Evolutionary conservation across 2,888 invertebrate species (phyloP), one percentile per base, ranked within the genome.

Genomic region (Chrysodeixis includens): DNA sequence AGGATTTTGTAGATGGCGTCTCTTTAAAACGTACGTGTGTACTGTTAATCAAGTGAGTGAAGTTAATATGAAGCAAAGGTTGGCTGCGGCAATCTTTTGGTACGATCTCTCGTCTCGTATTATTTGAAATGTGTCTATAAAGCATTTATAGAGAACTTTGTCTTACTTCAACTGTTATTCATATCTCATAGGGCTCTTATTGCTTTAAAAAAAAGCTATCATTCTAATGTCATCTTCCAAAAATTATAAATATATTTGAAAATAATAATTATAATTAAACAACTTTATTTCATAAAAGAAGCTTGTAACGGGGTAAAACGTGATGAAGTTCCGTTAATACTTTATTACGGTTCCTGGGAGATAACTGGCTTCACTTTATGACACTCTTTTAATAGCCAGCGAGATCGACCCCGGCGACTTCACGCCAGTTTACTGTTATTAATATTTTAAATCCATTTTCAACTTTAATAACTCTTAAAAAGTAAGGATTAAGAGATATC

Each of bases 311-410:
- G 66, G 75, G 74, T 76, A 69, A 76, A 78, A 79, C 57, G 75
- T 74, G 76, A 78, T 77, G 77, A 76, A 79, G 81, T 74, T 78
- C 71, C 80, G 78, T 88, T 89, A 88, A 90, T 90, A 88, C 89
- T 90, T 90, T 91, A 92, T 90, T 87, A 89, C 86, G 82, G 84
- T 83, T 84, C 81, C 83, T 87, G 84, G 84, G 83, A 91, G 88
- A 88, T 91, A 88, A 89, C 90, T 87, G 77, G 80, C 77, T 86
- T 80, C 75, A 83, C 76, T 91, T 93, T 90, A 93, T 86, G 90
- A 86, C 87, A 84, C 83, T 83, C 85, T 88, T 91, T 90, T 91
- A 91, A 91, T 91, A 88, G 88, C 86, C 81, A 71, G 83, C 83
- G 82, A 88, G 87, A 89, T 66, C 84, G 83, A 85, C 86, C 85